These are phyloP conservation scores for Laterallus jamaicensis DNA, from an alignment of 2,113 vertebrate genomes.

Conservation along the genomic window DNA sequence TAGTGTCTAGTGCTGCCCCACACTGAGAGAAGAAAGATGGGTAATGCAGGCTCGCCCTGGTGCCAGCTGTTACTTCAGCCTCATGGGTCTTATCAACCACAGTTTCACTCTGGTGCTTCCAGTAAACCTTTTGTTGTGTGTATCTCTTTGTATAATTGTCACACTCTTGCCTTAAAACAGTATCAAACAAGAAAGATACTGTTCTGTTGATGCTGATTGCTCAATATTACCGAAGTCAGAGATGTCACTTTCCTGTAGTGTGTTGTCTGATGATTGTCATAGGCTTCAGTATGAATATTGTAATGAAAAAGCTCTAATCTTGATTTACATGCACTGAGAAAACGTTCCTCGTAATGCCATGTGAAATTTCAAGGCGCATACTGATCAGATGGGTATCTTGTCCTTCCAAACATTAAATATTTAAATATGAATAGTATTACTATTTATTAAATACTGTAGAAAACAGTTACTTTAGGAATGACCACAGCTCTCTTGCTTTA, in stretches of 20 bases:
- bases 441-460: background rate
- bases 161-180: background rate
- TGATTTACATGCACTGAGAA: background rate
- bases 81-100: background rate
- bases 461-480: background rate
- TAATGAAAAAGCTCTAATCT: background rate
- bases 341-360: background rate
- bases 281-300: background rate
- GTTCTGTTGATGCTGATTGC: background rate
- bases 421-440: background rate
- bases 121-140: rapidly evolving
- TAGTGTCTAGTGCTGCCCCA: background rate
- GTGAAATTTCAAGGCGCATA: background rate
- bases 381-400: background rate
- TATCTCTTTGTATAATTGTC: background rate
- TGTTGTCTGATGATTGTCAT: background rate
- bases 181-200: background rate
- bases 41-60: background rate
- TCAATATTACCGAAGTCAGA: background rate
- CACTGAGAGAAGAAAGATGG: background rate
- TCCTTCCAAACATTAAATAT: background rate
- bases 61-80: background rate
- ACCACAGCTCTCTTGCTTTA: background rate
- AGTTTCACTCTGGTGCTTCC: background rate
- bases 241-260: background rate